A percentile compares a stretch with the other conserved stretches of the same genome.
phyloP scores from a whole-genome alignment of 2,113 vertebrate species.

The Lathamus discolor region DNA sequence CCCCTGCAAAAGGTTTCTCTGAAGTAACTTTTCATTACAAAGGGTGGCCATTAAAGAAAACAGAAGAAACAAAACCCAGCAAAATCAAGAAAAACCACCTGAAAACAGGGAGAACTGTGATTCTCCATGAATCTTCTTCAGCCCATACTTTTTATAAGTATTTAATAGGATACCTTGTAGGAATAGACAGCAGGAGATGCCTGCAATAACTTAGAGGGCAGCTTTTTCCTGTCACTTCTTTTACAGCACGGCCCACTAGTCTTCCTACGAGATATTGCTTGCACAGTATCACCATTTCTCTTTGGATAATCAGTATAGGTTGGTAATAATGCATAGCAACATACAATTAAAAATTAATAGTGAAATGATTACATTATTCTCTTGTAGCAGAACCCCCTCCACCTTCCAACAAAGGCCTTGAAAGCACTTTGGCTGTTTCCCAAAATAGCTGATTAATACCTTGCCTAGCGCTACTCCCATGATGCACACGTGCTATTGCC shows the following conservation, averaged over 20 bases:
- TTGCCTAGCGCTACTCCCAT: not conserved
- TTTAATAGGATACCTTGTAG: not conserved
- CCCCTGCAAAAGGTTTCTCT: not conserved
- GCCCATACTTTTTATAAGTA: not conserved
- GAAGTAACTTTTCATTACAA: not conserved
- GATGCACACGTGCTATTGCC: not conserved
- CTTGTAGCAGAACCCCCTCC: not conserved
- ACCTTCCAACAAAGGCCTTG: not conserved
- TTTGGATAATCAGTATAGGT: not conserved
- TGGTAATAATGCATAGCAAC: constrained; percentile 26
- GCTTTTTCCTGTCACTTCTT: not conserved
- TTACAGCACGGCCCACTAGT: not conserved
- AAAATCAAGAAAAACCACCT: not conserved
- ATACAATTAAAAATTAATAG: constrained; percentile 47
- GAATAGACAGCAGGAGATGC: not conserved
- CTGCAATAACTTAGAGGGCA: not conserved
- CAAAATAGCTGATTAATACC: not conserved
- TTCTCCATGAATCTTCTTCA: not conserved
- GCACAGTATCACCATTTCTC: not conserved
- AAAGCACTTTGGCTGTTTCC: constrained; percentile 27
- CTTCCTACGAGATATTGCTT: not conserved
- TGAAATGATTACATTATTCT: constrained; percentile 22
- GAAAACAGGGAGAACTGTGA: not conserved
- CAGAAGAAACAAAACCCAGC: not conserved
- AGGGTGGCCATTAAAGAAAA: not conserved